phyloP scores from a whole-genome alignment of 1,140 invertebrate species.

The Watersipora subatra region DNA sequence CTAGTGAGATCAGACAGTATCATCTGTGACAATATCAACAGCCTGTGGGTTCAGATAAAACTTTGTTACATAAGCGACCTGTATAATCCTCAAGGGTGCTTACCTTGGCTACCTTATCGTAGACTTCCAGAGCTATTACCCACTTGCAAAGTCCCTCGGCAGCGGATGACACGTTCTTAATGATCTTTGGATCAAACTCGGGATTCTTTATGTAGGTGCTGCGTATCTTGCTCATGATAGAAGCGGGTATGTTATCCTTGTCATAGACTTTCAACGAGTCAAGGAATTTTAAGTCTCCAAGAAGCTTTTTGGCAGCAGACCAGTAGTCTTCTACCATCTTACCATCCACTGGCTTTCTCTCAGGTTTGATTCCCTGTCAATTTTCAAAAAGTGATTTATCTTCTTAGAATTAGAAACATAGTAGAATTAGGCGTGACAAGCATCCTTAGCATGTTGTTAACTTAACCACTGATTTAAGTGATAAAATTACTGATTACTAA shows the following conservation, averaged over 20 bases:
- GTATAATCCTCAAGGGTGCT: too few species aligned
- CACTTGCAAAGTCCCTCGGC: constrained; percentile 42
- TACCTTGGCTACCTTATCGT: constrained; percentile 38
- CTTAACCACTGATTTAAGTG: too few species aligned
- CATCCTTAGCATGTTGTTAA: too few species aligned
- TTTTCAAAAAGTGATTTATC: constrained; percentile 3
- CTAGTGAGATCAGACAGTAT: too few species aligned
- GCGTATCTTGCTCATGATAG: constrained; percentile 34
- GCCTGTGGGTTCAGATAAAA: too few species aligned
- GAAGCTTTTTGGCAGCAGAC: constrained; percentile 48
- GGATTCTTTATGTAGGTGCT: constrained; percentile 34
- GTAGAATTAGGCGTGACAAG: too few species aligned
- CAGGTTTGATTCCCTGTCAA: constrained; percentile 35
- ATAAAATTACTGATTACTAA: too few species aligned
- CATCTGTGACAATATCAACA: too few species aligned
- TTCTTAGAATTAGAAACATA: background rate
- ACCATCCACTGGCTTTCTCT: constrained; percentile 33
- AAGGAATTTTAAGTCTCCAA: constrained; percentile 47
- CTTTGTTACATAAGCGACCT: too few species aligned
- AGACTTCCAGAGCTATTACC: constrained; percentile 36
- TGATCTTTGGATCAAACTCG: constrained; percentile 37
- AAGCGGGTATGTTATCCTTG: constrained; percentile 39
- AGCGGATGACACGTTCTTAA: constrained; percentile 38
- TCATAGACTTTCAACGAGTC: constrained; percentile 43
- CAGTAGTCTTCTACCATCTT: constrained; percentile 36